These are phyloP conservation scores for Saturnia japonica DNA, from an alignment of 2,888 invertebrate genomes.

Conservation along the genomic window DNA sequence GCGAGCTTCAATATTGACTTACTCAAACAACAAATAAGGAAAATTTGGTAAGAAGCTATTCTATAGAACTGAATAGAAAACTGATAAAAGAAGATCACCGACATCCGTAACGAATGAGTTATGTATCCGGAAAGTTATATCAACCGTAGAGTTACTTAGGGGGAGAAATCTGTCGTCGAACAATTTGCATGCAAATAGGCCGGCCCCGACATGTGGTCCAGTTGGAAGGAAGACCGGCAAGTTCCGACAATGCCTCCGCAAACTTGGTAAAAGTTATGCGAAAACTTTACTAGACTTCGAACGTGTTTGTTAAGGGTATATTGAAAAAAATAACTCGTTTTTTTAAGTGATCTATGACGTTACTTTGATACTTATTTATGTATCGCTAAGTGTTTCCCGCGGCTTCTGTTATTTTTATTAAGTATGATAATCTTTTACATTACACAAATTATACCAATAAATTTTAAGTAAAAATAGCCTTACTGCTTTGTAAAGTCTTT, in stretches of 20 bases:
- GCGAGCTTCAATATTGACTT: background rate
- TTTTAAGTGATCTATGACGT: constrained; percentile 45
- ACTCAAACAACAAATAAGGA: background rate
- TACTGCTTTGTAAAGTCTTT: no score
- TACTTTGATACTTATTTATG: constrained; percentile 33
- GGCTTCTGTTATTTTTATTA: background rate
- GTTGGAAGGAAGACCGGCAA: constrained; percentile 37
- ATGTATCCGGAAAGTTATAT: constrained; percentile 53
- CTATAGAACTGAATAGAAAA: constrained; percentile 34
- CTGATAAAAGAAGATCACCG: constrained; percentile 41
- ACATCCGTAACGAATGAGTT: constrained; percentile 48
- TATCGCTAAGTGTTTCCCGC: background rate
- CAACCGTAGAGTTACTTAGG: constrained; percentile 35
- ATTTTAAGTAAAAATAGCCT: no score
- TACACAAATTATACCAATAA: no score
- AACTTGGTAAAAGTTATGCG: constrained; percentile 57
- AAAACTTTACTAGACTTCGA: constrained; percentile 50
- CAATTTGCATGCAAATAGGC: constrained; percentile 69
- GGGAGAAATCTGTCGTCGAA: constrained; percentile 50
- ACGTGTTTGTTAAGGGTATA: constrained; percentile 53
- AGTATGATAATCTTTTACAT: no score
- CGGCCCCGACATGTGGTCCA: constrained; percentile 54
- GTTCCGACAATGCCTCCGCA: constrained; percentile 28
- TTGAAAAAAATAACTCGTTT: constrained; percentile 56
- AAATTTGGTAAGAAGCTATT: background rate